phyloP scores from a whole-genome alignment of 1,140 invertebrate species.

The Armadillidium nasatum region DNA sequence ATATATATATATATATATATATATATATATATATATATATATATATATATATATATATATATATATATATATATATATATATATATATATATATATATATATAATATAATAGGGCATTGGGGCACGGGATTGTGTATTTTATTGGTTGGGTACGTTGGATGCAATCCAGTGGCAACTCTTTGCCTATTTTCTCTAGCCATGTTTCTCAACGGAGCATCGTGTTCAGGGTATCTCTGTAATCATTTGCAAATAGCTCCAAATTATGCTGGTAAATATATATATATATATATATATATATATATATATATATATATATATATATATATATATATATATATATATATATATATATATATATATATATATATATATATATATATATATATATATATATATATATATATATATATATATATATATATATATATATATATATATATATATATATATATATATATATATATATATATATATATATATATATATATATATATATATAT shows the following conservation, averaged over 20 bases:
- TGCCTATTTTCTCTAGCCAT: no score
- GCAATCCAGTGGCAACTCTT: no score
- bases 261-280: constrained; percentile 1
- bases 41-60: constrained; percentile 3
- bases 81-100: constrained; percentile 3
- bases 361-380: constrained; percentile 15
- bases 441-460: not conserved
- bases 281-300: constrained; percentile 7
- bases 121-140: no score
- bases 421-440: not conserved
- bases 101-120: not conserved
- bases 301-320: constrained; percentile 13
- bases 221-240: no score
- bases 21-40: not conserved
- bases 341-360: constrained; percentile 11
- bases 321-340: constrained; percentile 13
- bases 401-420: not conserved
- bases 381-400: constrained; percentile 11
- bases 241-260: not conserved
- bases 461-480: not conserved
- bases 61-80: not conserved
- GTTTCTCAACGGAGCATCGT: no score
- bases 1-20: not conserved
- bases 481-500: no score
- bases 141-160: no score